Base-by-base conservation (phyloP, 2,888 invertebrate species). In the Antheraea yamamai region DNA sequence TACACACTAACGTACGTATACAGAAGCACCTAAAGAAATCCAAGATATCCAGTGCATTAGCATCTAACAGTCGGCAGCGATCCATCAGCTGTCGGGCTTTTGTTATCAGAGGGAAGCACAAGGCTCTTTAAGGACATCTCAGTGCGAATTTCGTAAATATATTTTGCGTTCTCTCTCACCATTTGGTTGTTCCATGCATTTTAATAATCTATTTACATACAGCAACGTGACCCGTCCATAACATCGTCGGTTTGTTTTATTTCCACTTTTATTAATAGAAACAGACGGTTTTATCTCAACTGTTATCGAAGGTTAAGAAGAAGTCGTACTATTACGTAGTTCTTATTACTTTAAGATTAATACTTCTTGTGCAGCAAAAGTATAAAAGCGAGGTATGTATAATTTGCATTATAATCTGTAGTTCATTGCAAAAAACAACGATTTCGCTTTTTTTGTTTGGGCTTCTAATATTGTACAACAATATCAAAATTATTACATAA, bases 121-220 rank as follows among this genome's bases (percentile, higher is more conserved):
- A 66, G 64, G 4, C 64, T 70, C n/a, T 68, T 68, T 39, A 66
- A 18, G 39, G 39, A 70, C 20, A 39, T 39, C 39, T 20, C 70
- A 39, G n/a, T 70, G 10, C 39, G n/a, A 39, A 70, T 70, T 70
- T 39, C 39, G 47, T 18, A 26, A 51, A 61, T 61, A 39, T 75
- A 72, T 70, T 52, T 72, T 61, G 30, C 47, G n/a, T n/a, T 14
- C 26, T 66, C 23, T 61, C 18, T 47, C 51, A 6, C 26, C 61
- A 58, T 7, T 51, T 47, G 68, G 30, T 18, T 58, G 75, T 73
- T 71, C 73, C n/a, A 74, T 77, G 74, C 75, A 77, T 77, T 77
- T 75, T 74, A 77, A 77, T 77, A 74, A 68, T 55, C 77, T 75
- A 30, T 66, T 66, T 66, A 66, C 30, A 66, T 66, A 30, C 64